Base-by-base conservation (phyloP, 2,113 vertebrate genomes). In the Passer montanus region DNA sequence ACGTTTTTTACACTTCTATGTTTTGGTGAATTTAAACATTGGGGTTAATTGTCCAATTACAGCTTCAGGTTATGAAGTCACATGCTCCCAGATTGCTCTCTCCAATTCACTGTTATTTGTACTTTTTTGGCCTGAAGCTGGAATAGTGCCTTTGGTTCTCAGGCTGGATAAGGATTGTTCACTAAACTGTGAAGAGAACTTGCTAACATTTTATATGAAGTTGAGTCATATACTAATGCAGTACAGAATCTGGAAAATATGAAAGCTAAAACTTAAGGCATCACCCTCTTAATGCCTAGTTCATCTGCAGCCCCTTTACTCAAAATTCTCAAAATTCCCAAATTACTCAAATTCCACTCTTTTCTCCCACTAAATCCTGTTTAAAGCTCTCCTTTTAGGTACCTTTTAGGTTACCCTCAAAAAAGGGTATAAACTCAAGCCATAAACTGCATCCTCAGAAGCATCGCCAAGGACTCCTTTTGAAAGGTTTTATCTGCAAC, bases 401-500 rank as follows among this genome's bases (percentile, higher is more conserved):
- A n/a, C 7, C 15, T 79, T 79, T 72, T n/a, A 50, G 28, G 22
- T 28, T 69, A 46, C 7, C 20, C 13, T 47, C 4, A 3, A 55
- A 77, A 50, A 90, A 68, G 35, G 7, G 20, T 27, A 37, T 60
- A 39, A 60, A 69, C 27, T 50, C 13, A 18, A 15, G 3, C 15
- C 47, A 28, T 37, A 73, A 69, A n/a, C 10, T 53, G 13, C 7
- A 43, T 50, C 27, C 22, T 89, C 8, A 84, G 21, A 30, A 95
- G 46, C 4, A 72, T 4, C 11, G 3, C 6, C 15, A 39, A 2
- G 1, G 4, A 55, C 5, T 63, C 8, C 13, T 59, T 78, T 23
- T 50, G 8, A 66, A 78, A 72, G 12, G 3, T 47, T 85, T 63
- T 55, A 7, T 50, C 13, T 74, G 21, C 21, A 52, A 46, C 2